Evolutionary conservation across 2,797 vertebrate species (phyloP).

Genomic region (Scolopax bukidnonensis): DNA sequence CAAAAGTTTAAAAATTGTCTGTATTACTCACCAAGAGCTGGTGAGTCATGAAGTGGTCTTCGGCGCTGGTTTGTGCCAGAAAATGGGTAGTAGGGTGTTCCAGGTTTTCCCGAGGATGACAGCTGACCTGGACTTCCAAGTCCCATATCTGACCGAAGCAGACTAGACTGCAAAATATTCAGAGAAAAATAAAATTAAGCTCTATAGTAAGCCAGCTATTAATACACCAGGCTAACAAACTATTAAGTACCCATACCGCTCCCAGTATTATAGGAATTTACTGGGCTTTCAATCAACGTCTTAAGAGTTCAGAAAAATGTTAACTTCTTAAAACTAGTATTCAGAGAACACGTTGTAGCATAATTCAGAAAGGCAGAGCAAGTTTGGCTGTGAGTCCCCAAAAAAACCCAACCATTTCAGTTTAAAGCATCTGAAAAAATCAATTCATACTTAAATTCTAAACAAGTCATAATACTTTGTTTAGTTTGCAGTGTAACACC

Average conservation of each 20-base stretch:
- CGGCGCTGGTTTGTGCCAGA: conserved; percentile 89
- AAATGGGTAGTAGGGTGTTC: conserved; percentile 88
- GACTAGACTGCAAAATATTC: conserved; percentile 81
- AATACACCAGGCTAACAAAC: neutral
- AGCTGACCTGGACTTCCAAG: conserved; percentile 85
- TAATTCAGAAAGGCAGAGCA: neutral
- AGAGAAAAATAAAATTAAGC: neutral
- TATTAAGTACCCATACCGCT: neutral
- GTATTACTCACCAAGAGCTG: conserved; percentile 84
- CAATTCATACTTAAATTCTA: neutral
- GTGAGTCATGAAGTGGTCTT: conserved; percentile 88
- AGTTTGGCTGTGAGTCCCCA: neutral
- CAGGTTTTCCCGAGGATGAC: conserved; percentile 87
- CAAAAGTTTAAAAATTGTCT: neutral
- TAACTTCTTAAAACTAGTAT: neutral
- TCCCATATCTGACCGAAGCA: conserved; percentile 85
- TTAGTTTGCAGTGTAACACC: neutral
- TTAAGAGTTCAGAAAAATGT: neutral
- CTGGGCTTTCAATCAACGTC: neutral
- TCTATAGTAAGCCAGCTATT: neutral
- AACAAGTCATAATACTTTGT: neutral
- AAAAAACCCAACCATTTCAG: neutral
- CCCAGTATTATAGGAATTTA: neutral
- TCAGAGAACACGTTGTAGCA: neutral
- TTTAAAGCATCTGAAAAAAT: neutral